Evolutionary conservation across 2,113 vertebrate species (phyloP).

Genomic region (Otocyon megalotis): DNA sequence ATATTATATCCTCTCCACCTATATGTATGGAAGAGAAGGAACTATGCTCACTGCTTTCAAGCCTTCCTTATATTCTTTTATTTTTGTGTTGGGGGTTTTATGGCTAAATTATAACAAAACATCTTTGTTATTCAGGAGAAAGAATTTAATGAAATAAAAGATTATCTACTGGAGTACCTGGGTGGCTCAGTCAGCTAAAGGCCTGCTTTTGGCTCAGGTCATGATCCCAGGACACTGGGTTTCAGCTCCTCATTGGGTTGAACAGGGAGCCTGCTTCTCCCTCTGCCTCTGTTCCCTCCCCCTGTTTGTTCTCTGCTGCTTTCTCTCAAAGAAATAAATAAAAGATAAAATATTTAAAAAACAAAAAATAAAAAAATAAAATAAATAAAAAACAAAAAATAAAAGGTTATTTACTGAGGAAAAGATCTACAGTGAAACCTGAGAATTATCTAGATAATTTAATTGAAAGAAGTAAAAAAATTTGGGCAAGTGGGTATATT

Average conservation of each 20-base stretch:
- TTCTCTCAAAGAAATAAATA: too few relatives aligned
- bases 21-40: not conserved
- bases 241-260: too few relatives aligned
- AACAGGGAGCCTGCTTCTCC: too few relatives aligned
- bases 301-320: too few relatives aligned
- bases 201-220: too few relatives aligned
- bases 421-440: not conserved
- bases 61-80: not conserved
- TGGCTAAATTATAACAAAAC: not conserved
- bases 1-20: not conserved
- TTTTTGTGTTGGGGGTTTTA: not conserved
- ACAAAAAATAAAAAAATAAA: too few relatives aligned
- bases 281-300: too few relatives aligned
- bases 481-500: not conserved
- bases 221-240: too few relatives aligned
- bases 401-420: not conserved
- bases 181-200: too few relatives aligned
- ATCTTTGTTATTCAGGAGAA: not conserved
- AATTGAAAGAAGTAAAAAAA: not conserved
- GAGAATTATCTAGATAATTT: not conserved
- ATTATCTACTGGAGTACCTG: not conserved
- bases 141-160: constrained; percentile 7
- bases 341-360: too few relatives aligned
- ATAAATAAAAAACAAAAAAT: not conserved
- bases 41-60: not conserved